Base-by-base conservation (phyloP, 2,113 vertebrate genomes). In the Mormyrus iriodes region DNA sequence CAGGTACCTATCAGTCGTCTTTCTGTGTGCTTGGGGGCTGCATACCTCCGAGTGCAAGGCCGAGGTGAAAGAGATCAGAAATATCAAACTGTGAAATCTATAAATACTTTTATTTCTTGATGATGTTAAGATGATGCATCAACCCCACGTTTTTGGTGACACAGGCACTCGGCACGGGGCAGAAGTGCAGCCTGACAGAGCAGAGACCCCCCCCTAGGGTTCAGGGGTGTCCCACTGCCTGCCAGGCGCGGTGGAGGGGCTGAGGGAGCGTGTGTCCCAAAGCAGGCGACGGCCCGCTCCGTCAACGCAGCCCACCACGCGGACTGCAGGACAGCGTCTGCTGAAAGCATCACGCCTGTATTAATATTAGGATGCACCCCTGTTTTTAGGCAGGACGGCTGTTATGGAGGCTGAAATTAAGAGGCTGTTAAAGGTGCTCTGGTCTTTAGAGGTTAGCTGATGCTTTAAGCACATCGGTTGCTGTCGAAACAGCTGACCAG, bases 401-500 rank as follows among this genome's bases (percentile, higher is more conserved):
- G 86, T 87, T 87, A 31, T 87, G 85, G 86, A 44, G n/a, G 39
- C 39, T 58, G 86, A 44, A 65, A 61, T 61, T 46, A 44, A 61
- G 53, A 65, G 55, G 55, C 53, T 61, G 86, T 65, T 87, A 87
- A 87, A 44, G 52, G 19, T 87, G 42, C 17, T 87, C 39, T 87
- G 53, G 55, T 87, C 55, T 39, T 24, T 61, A 87, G 35, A 65
- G 86, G 53, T 87, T 53, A 19, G n/a, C n/a, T 35, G 51, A 53
- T 86, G 51, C n/a, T 86, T 86, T 53, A 86, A 53, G 51, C 51
- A 53, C 49, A 53, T 53, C 10, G 31, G 27, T 31, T 31, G 6
- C 51, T 39, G 51, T 86, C 8, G 51, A 53, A 55, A 55, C 49
- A 39, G 49, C 85, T 55, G 85, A 86, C 27, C 48, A 42, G 73